Evolutionary conservation across 2,888 invertebrate species (phyloP), one percentile per base, ranked within the genome.

Genomic region (Pandemis cinnamomeana): DNA sequence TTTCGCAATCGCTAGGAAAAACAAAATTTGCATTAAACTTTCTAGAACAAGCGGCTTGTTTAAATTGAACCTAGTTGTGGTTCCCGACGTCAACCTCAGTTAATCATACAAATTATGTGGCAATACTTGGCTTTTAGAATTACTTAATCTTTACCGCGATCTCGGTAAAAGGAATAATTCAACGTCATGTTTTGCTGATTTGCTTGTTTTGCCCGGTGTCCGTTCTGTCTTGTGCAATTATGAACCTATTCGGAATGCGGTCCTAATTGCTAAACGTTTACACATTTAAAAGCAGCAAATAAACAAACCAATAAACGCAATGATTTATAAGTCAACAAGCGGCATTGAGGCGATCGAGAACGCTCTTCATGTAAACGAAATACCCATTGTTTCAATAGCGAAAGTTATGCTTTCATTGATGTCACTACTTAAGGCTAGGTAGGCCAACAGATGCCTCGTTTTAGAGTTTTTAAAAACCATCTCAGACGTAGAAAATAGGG

Each of bases 1-100:
- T 85, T 84, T 85, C 83, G 82, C 82, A 55, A 27, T 68, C 62
- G 66, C 41, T 44, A 41, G 67, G 67, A 71, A 71, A 74, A 72
- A n/a, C n/a, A 8, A 41, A 58, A 67, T 62, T 71, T 74, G 67
- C 71, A 71, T 71, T 13, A 4, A n/a, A 60, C 46, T 64, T 69
- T 69, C 60, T 71, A 46, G 20, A 53, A 36, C 51, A n/a, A 27
- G 27, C 15, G 48, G 53, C 53, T 53, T 44, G 44, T 44, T 44
- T 42, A n/a, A 20, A 46, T 46, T 10, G 3, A 63, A 44, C 11
- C 44, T 27, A 63, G 58, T 58, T 58, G 58, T 58, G 10, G 20
- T 27, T 27, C 27, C 27, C 27, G 11, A 5, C 20, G 58, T 10
- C 27, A 11, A n/a, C 27, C 27, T 27, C 20, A 20, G 10, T 27